Base-by-base conservation (phyloP, 2,888 invertebrate species). In the Euspilapteryx auroguttella region DNA sequence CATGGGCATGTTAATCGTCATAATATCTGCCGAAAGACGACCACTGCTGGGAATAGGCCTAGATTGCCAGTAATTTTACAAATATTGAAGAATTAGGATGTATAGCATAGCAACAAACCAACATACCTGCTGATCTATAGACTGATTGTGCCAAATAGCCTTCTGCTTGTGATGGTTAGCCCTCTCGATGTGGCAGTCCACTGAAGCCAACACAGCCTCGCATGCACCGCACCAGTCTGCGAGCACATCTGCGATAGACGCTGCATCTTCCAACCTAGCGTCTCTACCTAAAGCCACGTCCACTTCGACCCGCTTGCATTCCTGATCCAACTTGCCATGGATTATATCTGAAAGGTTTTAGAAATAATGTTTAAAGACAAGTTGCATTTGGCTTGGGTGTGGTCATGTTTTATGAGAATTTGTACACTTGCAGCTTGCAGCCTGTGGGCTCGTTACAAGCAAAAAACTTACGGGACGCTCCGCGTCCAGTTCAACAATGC, bases 261-360 rank as follows among this genome's bases (percentile, higher is more conserved):
- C 80, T 0, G 95, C 83, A 49, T 94, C 92, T 28, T 87, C 89
- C 0, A 87, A 82, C 20, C 88, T 82, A 15, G 96, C 94, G 49
- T 98, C 97, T 11, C 97, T 79, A 0, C 96, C 96, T 20, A 96
- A 82, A 0, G 96, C 94, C 44, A 90, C 94, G 55, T 97, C 96
- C 1, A 97, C 87, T 65, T 97, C 96, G 21, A 97, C 77, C 37
- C 89, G 87, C 41, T 90, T 89, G 58, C 94, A 93, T 50, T 93
- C 92, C 57, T 97, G 97, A 62, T 97, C 97, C 38, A 98, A 69
- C 66, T 96, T 97, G 2, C 96, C 97, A 41, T 92, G 92, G 42
- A 96, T 94, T 39, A 97, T 92, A 55, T 94, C 93, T 85, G 63
- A 1, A 75, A 50, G 44, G 12, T 20, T 20, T 20, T n/a, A n/a